Conservation (phyloP, 2,888 invertebrate species). For the Dasypolia templi region DNA sequence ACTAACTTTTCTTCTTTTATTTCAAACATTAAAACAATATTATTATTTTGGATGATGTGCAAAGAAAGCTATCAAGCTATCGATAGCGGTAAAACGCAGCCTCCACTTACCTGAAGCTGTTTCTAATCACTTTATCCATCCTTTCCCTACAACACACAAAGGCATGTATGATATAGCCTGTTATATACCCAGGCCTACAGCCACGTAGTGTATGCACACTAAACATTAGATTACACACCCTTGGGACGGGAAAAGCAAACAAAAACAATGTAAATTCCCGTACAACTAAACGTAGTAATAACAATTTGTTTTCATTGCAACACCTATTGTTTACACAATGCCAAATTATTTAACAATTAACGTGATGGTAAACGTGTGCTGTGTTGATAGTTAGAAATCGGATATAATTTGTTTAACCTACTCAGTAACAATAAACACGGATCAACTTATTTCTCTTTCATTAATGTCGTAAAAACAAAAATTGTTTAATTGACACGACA, state of each 20-base stretch:
- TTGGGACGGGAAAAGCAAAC: slow-evolving; percentile 33
- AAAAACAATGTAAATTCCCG: slow-evolving; percentile 41
- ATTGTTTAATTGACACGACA: slow-evolving; percentile 25
- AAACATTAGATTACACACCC: slow-evolving; percentile 33
- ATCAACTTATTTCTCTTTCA: slow-evolving; percentile 29
- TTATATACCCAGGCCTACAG: slow-evolving; percentile 17
- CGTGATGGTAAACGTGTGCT: slow-evolving; percentile 53
- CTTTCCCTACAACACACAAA: not conserved
- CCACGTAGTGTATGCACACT: slow-evolving; percentile 26
- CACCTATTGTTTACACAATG: slow-evolving; percentile 56
- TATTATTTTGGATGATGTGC: not conserved
- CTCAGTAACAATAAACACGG: slow-evolving; percentile 29
- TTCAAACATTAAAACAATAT: not conserved
- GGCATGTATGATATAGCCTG: not conserved
- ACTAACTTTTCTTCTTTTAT: not conserved
- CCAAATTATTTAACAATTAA: slow-evolving; percentile 59
- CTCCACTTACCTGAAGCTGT: not conserved
- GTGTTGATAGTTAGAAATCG: slow-evolving; percentile 47
- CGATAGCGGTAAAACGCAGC: not conserved
- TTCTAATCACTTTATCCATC: slow-evolving; percentile 10
- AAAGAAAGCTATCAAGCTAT: too few relatives aligned
- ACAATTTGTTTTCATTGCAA: slow-evolving; percentile 59
- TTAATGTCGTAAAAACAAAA: slow-evolving; percentile 8
- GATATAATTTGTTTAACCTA: slow-evolving; percentile 30
- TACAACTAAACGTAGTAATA: slow-evolving; percentile 43